A percentile compares a stretch with the other conserved stretches of the same genome.
Evolutionary conservation across 2,888 invertebrate species (phyloP).

Genomic region (Tupiocoris notatus): DNA sequence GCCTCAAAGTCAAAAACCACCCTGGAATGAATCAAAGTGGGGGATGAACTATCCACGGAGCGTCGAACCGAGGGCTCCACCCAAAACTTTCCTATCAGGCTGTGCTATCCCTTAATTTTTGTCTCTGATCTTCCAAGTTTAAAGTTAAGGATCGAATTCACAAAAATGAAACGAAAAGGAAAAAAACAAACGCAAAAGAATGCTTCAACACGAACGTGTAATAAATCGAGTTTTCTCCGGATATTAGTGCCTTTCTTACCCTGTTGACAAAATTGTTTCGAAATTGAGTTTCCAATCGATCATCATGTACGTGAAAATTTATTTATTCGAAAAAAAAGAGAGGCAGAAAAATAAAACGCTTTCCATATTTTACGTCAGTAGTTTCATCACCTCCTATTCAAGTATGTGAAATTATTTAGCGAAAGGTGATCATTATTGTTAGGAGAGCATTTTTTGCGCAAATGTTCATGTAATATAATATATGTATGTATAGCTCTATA

Average conservation of each 20-base stretch:
- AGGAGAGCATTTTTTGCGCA: background rate
- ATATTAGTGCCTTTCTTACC: background rate
- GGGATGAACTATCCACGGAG: background rate
- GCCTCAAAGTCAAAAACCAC: background rate
- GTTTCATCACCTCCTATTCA: background rate
- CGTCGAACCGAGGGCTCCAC: background rate
- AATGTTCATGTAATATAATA: slow-evolving; percentile 26
- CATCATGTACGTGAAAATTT: background rate
- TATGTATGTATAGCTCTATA: slow-evolving; percentile 41
- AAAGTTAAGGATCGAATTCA: background rate
- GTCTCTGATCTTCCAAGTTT: background rate
- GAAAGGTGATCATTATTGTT: background rate
- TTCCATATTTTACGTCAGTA: slow-evolving; percentile 21
- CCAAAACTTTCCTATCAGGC: slow-evolving; percentile 16
- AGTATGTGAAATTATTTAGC: background rate
- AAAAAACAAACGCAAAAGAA: background rate
- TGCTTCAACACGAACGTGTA: background rate
- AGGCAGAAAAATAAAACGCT: slow-evolving; percentile 28
- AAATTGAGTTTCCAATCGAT: background rate
- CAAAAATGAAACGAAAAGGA: too few species aligned
- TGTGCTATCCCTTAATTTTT: slow-evolving; percentile 17
- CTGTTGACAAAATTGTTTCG: background rate
- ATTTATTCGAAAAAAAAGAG: background rate
- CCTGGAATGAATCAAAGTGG: background rate
- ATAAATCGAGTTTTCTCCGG: background rate